phyloP scores from a whole-genome alignment of 2,888 invertebrate genomes.

The Cremastinae sp. region DNA sequence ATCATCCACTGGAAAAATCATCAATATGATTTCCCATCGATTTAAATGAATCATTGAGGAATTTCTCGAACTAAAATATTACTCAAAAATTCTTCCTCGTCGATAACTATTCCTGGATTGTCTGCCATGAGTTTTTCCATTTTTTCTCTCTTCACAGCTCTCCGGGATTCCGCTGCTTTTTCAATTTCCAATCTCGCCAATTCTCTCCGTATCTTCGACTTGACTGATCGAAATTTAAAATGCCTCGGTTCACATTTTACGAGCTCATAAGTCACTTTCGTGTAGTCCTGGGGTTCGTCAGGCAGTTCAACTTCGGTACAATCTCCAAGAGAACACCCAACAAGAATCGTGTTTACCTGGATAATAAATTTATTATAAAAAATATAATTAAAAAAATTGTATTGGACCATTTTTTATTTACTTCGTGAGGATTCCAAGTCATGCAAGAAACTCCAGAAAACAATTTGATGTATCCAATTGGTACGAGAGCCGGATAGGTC shows the following conservation, averaged over 20 bases:
- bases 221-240: constrained; percentile 83
- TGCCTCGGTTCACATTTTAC: constrained; percentile 72
- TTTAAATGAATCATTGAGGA: background rate
- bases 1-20: constrained; percentile 80
- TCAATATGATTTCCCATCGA: background rate
- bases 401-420: constrained; percentile 70
- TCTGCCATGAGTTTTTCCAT: constrained; percentile 82
- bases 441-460: constrained; percentile 85
- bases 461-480: constrained; percentile 86
- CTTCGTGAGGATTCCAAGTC: constrained; percentile 85
- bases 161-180: constrained; percentile 81
- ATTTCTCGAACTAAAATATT: constrained; percentile 48
- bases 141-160: constrained; percentile 82
- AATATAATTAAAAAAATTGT: background rate
- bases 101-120: constrained; percentile 84
- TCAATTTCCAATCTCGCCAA: constrained; percentile 83
- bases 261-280: constrained; percentile 79
- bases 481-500: constrained; percentile 81
- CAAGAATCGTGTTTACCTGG: constrained; percentile 80
- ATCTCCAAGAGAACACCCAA: constrained; percentile 83
- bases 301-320: constrained; percentile 82
- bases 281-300: constrained; percentile 78
- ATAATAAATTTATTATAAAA: constrained; percentile 17
- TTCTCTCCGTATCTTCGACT: constrained; percentile 83
- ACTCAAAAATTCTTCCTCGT: constrained; percentile 85